Evolutionary conservation across 1,140 invertebrate species (phyloP).

Genomic region (Neuroterus valhalla): DNA sequence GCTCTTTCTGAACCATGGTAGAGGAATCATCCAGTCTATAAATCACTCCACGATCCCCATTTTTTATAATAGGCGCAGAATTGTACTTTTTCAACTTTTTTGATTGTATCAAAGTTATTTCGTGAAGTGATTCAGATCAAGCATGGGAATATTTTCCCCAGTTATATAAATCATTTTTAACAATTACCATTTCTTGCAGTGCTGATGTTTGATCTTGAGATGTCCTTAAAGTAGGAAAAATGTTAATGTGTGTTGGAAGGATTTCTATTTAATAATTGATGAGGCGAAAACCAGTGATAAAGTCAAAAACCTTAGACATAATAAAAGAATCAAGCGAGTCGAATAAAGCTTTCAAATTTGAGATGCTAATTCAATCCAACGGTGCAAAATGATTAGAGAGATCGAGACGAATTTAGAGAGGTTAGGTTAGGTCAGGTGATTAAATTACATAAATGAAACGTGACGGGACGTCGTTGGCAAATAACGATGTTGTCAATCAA

Average conservation of each 20-base stretch:
- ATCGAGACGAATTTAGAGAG: not conserved
- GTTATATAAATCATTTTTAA: too few relatives aligned
- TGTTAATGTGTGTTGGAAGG: too few relatives aligned
- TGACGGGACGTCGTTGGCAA: conserved; percentile 42
- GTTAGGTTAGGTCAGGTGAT: conserved; percentile 15
- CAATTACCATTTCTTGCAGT: too few relatives aligned
- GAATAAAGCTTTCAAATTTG: not conserved
- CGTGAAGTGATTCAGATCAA: too few relatives aligned
- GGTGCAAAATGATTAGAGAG: conserved; percentile 1
- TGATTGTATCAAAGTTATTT: too few relatives aligned
- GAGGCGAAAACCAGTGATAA: too few relatives aligned
- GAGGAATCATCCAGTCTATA: not conserved
- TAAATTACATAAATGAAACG: conserved; percentile 45
- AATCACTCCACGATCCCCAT: not conserved
- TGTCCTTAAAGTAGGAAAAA: too few relatives aligned
- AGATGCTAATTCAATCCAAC: not conserved
- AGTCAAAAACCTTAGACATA: not conserved
- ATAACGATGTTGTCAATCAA: conserved; percentile 56
- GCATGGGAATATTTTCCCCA: too few relatives aligned
- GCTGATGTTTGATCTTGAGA: too few relatives aligned
- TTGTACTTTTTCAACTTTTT: too few relatives aligned
- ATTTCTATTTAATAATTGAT: too few relatives aligned
- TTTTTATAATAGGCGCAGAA: not conserved
- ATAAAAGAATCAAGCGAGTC: not conserved
- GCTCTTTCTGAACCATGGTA: not conserved